Evolutionary conservation across 2,888 invertebrate species (phyloP), one percentile per base, ranked within the genome.

Genomic region (Aphrophora alni): DNA sequence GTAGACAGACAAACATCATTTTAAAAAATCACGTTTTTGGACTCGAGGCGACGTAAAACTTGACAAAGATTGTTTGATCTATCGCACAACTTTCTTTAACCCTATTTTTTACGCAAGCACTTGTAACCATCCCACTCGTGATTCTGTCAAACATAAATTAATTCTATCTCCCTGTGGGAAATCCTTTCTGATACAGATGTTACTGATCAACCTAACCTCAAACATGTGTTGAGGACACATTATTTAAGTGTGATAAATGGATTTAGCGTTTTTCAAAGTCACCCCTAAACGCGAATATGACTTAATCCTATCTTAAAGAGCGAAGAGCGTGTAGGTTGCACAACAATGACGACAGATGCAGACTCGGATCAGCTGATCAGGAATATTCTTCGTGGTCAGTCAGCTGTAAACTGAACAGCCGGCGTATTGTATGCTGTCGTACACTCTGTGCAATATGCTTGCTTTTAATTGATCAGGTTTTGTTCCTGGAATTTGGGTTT

Each of bases 291-390:
- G 33, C 14, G 44, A 14, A 14, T 14, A 44, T 73, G 73, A 78
- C 78, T 78, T 78, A 78, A 78, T 78, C 78, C 78, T 73, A 78
- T 78, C 78, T 78, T 78, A 73, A 28, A 78, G 78, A 78, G 78
- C 78, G 78, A 73, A 78, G 78, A 78, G 78, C 78, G 73, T 78
- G 77, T 38, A 77, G 77, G 70, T 77, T 77, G 77, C 38, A 72
- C 78, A 44, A 78, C 78, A 78, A 78, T 78, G 73, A 71, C 21
- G 78, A n/a, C 78, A 78, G 78, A 78, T 78, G 78, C 78, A 73
- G 44, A 12, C 44, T 17, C 2, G 44, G 44, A 44, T 44, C 44
- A 44, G 78, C 78, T 78, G 78, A 78, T 78, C 78, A 73, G 51
- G 69, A 24, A 59, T 68, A 78, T 78, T 78, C 78, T 78, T 73